phyloP scores from a whole-genome alignment of 2,797 vertebrate species.

The Sebastes umbrosus region DNA sequence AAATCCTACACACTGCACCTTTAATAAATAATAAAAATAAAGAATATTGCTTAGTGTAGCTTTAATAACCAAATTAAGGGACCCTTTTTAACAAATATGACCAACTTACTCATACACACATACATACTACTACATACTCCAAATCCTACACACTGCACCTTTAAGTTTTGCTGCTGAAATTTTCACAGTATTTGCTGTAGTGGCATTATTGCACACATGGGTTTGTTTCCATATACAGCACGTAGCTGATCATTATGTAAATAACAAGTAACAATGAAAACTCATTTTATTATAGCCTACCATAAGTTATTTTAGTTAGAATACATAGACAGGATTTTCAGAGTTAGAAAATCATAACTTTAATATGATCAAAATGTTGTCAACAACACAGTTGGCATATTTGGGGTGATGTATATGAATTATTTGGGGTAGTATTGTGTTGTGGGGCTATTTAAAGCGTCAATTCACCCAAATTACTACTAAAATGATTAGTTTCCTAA shows the following conservation, averaged over 20 bases:
- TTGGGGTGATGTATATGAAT: no score
- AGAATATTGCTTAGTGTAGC: no score
- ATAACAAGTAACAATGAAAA: not conserved
- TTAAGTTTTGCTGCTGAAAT: not conserved
- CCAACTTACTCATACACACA: no score
- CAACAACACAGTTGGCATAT: no score
- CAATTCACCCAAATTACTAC: not conserved
- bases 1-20: not conserved
- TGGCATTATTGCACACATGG: not conserved
- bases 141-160: not conserved
- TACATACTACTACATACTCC: no score
- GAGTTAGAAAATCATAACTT: not conserved
- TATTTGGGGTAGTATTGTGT: no score
- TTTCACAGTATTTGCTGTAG: not conserved
- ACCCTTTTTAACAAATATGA: no score
- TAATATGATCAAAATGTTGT: not conserved
- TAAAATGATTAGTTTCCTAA: not conserved
- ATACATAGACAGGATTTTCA: not conserved
- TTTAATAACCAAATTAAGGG: no score
- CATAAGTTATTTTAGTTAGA: not conserved
- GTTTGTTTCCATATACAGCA: not conserved
- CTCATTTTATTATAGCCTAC: no score
- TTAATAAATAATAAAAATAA: not conserved
- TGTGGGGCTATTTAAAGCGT: not conserved
- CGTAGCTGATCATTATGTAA: no score